Evolutionary conservation across 2,797 vertebrate species (phyloP).

Genomic region (Cottoperca gobio): DNA sequence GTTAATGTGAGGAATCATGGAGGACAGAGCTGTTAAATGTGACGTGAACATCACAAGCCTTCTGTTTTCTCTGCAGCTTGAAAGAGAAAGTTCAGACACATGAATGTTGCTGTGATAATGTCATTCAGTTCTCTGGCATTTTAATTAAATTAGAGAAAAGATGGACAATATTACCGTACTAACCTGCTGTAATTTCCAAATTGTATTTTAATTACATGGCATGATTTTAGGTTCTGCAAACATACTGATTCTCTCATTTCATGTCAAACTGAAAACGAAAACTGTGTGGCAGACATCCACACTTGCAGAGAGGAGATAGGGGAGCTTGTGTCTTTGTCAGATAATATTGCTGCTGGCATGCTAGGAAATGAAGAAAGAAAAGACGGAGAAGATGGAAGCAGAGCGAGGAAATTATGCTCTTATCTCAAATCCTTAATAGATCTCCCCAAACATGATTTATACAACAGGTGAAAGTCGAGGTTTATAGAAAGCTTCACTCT

Average conservation of each 20-base stretch:
- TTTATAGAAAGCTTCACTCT: slow-evolving; percentile 49
- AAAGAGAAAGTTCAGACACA: neutral
- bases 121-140: neutral
- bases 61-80: neutral
- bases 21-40: slow-evolving; percentile 1
- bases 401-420: slow-evolving; percentile 52
- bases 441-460: slow-evolving; percentile 54
- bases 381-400: slow-evolving; percentile 21
- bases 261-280: slow-evolving; percentile 2
- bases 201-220: slow-evolving; percentile 16
- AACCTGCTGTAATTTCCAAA: neutral
- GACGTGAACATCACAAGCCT: neutral
- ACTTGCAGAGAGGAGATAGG: neutral
- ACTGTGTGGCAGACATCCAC: slow-evolving; percentile 19
- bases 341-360: slow-evolving; percentile 39
- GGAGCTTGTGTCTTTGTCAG: slow-evolving; percentile 24
- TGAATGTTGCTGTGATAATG: neutral
- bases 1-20: neutral
- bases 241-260: neutral
- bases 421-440: slow-evolving; percentile 54
- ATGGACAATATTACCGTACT: neutral
- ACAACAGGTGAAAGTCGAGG: slow-evolving; percentile 23
- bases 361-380: slow-evolving; percentile 45
- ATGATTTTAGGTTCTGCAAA: neutral
- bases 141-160: neutral